Evolutionary conservation across 2,797 vertebrate genomes (phyloP).

Genomic region (Graptemys geographica): DNA sequence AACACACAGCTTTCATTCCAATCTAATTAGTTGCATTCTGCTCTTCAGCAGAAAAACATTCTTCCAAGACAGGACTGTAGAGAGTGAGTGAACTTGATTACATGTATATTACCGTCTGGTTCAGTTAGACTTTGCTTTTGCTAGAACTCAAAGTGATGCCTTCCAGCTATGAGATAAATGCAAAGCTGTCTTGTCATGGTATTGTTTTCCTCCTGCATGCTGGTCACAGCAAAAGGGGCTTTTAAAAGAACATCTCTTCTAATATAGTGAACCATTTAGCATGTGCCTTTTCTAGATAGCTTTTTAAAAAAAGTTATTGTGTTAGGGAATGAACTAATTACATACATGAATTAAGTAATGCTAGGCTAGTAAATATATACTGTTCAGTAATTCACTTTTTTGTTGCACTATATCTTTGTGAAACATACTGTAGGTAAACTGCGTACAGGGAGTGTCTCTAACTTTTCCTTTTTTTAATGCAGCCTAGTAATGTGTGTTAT

Average conservation of each 20-base stretch:
- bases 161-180: slow-evolving; percentile 5
- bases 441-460: slow-evolving; percentile 9
- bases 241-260: background rate
- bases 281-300: background rate
- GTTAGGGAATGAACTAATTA: background rate
- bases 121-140: background rate
- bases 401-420: background rate
- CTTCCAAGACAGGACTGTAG: background rate
- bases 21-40: slow-evolving; percentile 33
- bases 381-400: background rate
- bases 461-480: slow-evolving; percentile 58
- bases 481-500: slow-evolving; percentile 35
- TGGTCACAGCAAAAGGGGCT: background rate
- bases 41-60: background rate
- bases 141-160: background rate
- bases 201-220: background rate
- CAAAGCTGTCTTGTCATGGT: background rate
- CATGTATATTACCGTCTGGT: slow-evolving; percentile 5
- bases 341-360: background rate
- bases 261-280: background rate
- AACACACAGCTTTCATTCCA: slow-evolving; percentile 20
- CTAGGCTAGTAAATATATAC: background rate
- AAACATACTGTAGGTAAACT: background rate
- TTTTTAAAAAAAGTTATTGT: background rate
- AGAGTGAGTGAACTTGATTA: slow-evolving; percentile 9